Evolutionary conservation across 2,113 vertebrate genomes (phyloP), one percentile per base, ranked within the genome.

Genomic region (Oreochromis spilurus): DNA sequence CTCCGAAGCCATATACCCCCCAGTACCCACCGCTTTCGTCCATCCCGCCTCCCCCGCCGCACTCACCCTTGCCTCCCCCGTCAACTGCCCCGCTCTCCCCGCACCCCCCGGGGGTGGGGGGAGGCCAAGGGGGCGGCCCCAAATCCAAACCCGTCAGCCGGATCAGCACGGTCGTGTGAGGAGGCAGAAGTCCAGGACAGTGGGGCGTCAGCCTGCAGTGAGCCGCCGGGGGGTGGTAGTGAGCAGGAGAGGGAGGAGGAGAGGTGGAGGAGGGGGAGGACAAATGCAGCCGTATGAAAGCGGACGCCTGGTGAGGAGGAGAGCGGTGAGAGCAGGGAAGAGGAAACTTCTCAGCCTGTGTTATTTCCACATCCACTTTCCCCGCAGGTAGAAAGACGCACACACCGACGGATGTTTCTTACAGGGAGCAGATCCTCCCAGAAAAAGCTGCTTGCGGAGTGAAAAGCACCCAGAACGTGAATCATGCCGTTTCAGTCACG

Each of bases 101-200:
- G 89, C 96, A 94, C 95, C 94, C 95, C 94, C 94, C 95, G 78
- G 96, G 93, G 94, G 93, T 89, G 82, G 96, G 89, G 81, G 96
- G 89, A 16, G 17, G 70, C 70, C 95, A 94, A 82, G 91, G 95
- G 88, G 96, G 95, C n/a, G 97, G 97, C 45, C 95, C 97, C 91
- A 98, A 98, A 93, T 95, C 97, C 81, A 98, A 98, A 70, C 97
- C 97, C 29, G 94, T 96, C 94, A 98, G 97, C 94, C 96, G 98
- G 93, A 98, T 98, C 96, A 98, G 98, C 95, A 98, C 98, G 5
- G 97, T 98, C 83, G 98, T 98, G 93, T 98, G 95, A 98, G 93
- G 91, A 91, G 90, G 81, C 84, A 80, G 57, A 92, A 87, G 75
- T 67, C 34, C 1, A 79, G 88, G 89, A 84, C 83, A 36, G 77